Base-by-base conservation (phyloP, 2,888 invertebrate species). In the Ormyrus pomaceus region DNA sequence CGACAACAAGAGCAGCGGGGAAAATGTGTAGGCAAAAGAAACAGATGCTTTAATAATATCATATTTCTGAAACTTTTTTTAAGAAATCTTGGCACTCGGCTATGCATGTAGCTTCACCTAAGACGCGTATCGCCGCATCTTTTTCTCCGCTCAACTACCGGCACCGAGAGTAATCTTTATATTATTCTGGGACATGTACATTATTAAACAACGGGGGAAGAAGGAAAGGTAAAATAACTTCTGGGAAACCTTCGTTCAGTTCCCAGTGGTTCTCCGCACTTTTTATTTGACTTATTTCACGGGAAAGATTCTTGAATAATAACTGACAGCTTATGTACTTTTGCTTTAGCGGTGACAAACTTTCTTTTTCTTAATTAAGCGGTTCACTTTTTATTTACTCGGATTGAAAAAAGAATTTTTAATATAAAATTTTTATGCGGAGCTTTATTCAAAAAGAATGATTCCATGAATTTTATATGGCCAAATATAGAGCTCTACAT, bases 181-280 rank as follows among this genome's bases (percentile, higher is more conserved):
- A 72, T 76, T 77, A 77, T 74, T 74, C 74, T n/a, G 48, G 58
- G 5, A 65, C 72, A 81, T 66, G 58, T 74, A 64, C 83, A 87
- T 87, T 87, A 87, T 87, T 86, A 83, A 86, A 81, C 82, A 48
- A 73, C 73, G 78, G 81, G 83, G 85, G 85, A 86, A 87, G 34
- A 19, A 19, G 19, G 19, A 19, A 19, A 19, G 19, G 19, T 9
- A 45, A 10, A 73, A 72, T 73, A 78, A 62, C 11, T 66, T 68
- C 46, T 13, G n/a, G 0, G 13, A 69, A 19, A 64, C 34, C 48
- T 5, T 69, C 68, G 55, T 34, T 76, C 55, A 69, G 55, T 8
- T 61, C 48, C 48, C 55, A 61, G 62, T 48, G 55, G 70, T 64
- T 76, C 48, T 70, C 58, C 11, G 9, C 5, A 10, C 45, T 9